Base-by-base conservation (phyloP, 2,797 vertebrate genomes). In the Sphenopsis melanotis region DNA sequence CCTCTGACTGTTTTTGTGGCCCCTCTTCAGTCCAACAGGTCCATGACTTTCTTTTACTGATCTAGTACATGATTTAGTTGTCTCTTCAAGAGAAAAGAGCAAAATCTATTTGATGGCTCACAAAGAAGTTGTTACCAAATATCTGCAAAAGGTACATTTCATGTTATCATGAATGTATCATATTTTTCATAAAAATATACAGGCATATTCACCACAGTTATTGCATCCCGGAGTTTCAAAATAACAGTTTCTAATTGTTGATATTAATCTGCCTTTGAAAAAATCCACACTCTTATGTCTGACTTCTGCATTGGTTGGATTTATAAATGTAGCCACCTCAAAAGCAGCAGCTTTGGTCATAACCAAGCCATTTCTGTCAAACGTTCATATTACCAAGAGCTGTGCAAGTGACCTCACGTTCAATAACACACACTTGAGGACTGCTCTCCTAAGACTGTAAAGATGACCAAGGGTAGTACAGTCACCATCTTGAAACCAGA, bases 101-200 rank as follows among this genome's bases (percentile, higher is more conserved):
- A n/a, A 46, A 71, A n/a, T 11, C 14, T 71, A 8, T 53, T 53
- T 27, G 12, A 29, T 63, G n/a, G 15, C 18, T 46, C 29, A n/a
- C 14, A 37, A 61, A 46, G 59, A 37, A 46, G 8, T 71, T 71
- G 47, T 37, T 47, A n/a, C 10, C 12, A 29, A 71, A 37, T 29
- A 53, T 10, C 32, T 8, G 3, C 11, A 60, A 69, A 81, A 32
- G 11, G 22, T 36, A 26, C 21, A 36, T 26, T 60, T 82, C 32
- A 32, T 1, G 1, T 29, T 53, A n/a, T 46, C n/a, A 19, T 53
- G 3, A 27, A 29, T n/a, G n/a, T n/a, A n/a, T n/a, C n/a, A n/a
- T 46, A 37, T 29, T 71, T 70, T 83, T 29, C n/a, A 56, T 56
- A 34, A 34, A 34, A 34, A 23, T n/a, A n/a, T n/a, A 29, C 10